phyloP scores from a whole-genome alignment of 2,797 vertebrate genomes.

The Onychomys torridus region DNA sequence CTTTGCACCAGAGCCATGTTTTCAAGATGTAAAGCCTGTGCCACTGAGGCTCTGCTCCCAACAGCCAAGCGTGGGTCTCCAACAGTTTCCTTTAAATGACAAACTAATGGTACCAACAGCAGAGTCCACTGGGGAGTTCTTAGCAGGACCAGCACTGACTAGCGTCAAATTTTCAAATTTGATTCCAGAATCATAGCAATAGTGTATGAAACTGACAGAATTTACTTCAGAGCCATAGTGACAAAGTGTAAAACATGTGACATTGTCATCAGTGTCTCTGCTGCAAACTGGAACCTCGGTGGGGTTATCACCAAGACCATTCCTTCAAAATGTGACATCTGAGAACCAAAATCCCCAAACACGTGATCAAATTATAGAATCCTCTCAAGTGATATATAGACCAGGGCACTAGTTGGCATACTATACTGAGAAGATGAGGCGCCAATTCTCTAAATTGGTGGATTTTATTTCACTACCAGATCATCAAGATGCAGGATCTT shows the following conservation, averaged over 20 bases:
- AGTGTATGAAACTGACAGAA: too few species aligned
- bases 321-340: conserved; percentile 4
- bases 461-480: conserved; percentile 54
- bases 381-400: neutral
- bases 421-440: neutral
- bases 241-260: conserved; percentile 21
- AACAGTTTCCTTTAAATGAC: too few species aligned
- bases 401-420: neutral
- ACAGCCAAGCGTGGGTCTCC: too few species aligned
- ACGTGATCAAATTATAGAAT: neutral
- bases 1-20: too few species aligned
- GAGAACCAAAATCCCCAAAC: neutral
- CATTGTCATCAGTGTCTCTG: conserved; percentile 42
- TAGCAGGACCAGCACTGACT: too few species aligned
- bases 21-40: too few species aligned
- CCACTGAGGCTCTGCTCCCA: too few species aligned
- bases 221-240: too few species aligned
- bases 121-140: too few species aligned
- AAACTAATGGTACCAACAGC: too few species aligned
- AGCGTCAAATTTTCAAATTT: too few species aligned
- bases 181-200: too few species aligned
- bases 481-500: conserved; percentile 19
- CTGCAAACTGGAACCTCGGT: conserved; percentile 51
- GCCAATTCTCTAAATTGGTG: neutral
- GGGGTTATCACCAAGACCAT: neutral